Evolutionary conservation across 1,140 invertebrate species (phyloP), one percentile per base, ranked within the genome.

Genomic region (Telenomus remus): DNA sequence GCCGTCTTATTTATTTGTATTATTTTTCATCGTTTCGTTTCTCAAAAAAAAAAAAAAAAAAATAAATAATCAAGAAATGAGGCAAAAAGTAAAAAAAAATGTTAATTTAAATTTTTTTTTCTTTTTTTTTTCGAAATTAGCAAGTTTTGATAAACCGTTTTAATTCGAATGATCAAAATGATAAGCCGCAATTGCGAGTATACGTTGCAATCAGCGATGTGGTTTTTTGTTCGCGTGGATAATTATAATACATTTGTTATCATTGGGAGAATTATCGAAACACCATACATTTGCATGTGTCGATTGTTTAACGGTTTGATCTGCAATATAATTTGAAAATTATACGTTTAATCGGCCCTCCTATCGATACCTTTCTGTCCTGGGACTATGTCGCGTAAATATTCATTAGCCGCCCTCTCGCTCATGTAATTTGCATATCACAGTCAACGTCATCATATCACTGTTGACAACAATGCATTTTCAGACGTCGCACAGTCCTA

Each of bases 341-440:
- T 87, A 87, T 87, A 84, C 86, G 76, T 85, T 84, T 84, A 85
- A 87, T 87, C 82, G 85, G 68, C 76, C 65, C 64, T 74, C 54
- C 63, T 64, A 79, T 78, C 76, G 78, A 81, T 83, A 76, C 72
- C 72, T 77, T 75, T 81, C 75, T 80, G 66, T 78, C 59, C 68
- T 57, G 39, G 70, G 39, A 68, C 68, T 64, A 47, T 51, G 65
- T 43, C 59, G 78, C 80, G 79, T 85, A 85, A 86, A 86, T 86
- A 86, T 86, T 86, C 84, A 85, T 86, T 85, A 85, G 75, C 51
- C 76, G 71, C 34, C 74, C 75, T 73, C 65, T 64, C 59, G 71
- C 70, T 75, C 63, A 65, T 61, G 63, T 54, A 68, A 83, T 86
- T 85, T 86, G 81, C 84, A 85, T 86, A 82, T 82, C 82, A 83